Evolutionary conservation across 2,888 invertebrate genomes (phyloP).

Genomic region (Capitulum mitella): DNA sequence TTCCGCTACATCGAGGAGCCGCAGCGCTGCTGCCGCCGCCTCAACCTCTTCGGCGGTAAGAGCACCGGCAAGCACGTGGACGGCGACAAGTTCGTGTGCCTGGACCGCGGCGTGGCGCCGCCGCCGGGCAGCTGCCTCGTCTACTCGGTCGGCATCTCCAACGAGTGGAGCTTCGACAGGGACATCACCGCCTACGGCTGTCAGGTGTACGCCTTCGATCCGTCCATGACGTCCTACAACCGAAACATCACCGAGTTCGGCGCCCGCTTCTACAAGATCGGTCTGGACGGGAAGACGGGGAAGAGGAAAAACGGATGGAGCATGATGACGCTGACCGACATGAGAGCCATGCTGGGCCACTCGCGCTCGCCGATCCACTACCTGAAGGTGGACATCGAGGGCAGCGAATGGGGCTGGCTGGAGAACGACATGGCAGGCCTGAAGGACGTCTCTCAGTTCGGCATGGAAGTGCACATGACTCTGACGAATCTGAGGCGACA

Average conservation of each 20-base stretch:
- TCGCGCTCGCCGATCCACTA: not conserved
- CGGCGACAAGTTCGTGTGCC: not conserved
- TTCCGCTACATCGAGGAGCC: not conserved
- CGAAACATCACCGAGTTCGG: not conserved
- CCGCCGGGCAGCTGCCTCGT: not conserved
- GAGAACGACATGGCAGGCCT: not conserved
- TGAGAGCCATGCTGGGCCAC: not conserved
- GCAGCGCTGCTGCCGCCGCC: not conserved
- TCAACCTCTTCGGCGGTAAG: not conserved
- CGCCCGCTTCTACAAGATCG: not conserved
- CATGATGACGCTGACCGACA: slow-evolving; percentile 1
- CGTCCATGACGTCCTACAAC: not conserved
- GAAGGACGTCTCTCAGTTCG: not conserved
- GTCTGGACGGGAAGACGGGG: not conserved
- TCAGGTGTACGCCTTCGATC: not conserved
- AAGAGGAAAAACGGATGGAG: not conserved
- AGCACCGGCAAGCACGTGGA: not conserved
- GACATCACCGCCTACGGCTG: not conserved
- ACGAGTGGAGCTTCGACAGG: slow-evolving; percentile 16
- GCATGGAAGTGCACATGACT: not conserved
- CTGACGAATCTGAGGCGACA: not conserved
- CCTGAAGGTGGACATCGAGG: not conserved
- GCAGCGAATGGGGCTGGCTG: not conserved
- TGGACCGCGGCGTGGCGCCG: not conserved
- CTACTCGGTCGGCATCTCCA: not conserved